phyloP scores from a whole-genome alignment of 2,888 invertebrate species.

The Euzophera pinguis region DNA sequence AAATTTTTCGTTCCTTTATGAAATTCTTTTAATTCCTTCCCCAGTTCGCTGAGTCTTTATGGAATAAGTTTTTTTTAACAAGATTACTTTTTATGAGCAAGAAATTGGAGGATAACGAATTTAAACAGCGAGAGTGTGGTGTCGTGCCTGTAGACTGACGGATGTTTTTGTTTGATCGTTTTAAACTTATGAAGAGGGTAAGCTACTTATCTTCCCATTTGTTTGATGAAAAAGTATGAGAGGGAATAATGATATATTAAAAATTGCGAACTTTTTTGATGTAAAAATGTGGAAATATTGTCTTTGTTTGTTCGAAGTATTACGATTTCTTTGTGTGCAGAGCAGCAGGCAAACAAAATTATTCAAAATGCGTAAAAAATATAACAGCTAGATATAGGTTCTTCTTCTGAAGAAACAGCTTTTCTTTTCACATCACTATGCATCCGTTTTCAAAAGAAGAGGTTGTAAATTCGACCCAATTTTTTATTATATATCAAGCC shows the following conservation, averaged over 20 bases:
- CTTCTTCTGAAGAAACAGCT: no score
- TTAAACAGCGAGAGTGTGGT: slow-evolving; percentile 27
- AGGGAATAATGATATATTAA: slow-evolving; percentile 16
- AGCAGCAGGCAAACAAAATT: no score
- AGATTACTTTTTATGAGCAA: slow-evolving; percentile 71
- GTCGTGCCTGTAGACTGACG: slow-evolving; percentile 24
- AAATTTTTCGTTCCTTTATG: slow-evolving; percentile 28
- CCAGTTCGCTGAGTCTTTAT: slow-evolving; percentile 52
- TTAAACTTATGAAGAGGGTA: slow-evolving; percentile 43
- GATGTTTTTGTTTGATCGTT: slow-evolving; percentile 33
- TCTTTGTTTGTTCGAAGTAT: no score
- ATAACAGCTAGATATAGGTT: no score
- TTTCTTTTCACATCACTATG: no score
- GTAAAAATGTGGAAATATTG: neutral
- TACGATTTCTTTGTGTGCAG: no score
- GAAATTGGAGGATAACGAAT: slow-evolving; percentile 72
- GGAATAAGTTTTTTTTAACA: slow-evolving; percentile 75
- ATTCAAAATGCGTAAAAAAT: no score
- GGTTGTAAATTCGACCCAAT: no score
- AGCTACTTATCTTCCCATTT: slow-evolving; percentile 47
- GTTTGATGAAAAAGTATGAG: slow-evolving; percentile 25
- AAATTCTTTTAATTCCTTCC: slow-evolving; percentile 60
- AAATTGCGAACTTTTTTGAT: slow-evolving; percentile 1
- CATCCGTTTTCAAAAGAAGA: no score
- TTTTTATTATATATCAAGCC: no score